phyloP scores from a whole-genome alignment of 2,888 invertebrate species.

The Tetragonisca angustula region DNA sequence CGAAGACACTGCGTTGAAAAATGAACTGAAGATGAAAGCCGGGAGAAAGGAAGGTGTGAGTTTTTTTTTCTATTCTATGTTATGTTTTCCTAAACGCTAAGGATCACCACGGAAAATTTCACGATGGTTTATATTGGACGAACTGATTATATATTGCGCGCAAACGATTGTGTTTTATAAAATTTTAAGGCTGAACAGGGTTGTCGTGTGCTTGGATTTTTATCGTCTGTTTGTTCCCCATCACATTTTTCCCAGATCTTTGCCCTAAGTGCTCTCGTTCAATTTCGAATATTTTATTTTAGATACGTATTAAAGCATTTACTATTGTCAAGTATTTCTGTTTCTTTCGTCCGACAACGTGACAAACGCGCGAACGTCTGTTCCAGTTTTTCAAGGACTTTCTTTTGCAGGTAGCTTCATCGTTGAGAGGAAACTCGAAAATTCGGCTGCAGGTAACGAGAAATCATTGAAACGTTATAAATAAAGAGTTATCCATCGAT shows the following conservation, averaged over 20 bases:
- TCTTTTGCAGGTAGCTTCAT: slow-evolving; percentile 1
- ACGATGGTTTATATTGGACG: slow-evolving; percentile 27
- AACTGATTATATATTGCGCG: slow-evolving; percentile 45
- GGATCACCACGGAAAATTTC: not conserved
- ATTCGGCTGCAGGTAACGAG: not conserved
- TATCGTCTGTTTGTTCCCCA: slow-evolving; percentile 34
- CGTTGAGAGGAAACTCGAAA: not conserved
- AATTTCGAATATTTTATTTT: slow-evolving; percentile 37
- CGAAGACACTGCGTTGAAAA: not conserved
- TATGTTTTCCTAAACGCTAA: slow-evolving; percentile 11
- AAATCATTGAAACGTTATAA: not conserved
- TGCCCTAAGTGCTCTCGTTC: slow-evolving; percentile 14
- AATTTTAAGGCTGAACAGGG: slow-evolving; percentile 48
- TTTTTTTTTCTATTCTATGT: not conserved
- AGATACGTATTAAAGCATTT: slow-evolving; percentile 48
- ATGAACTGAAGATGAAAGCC: not conserved
- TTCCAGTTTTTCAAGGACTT: not conserved
- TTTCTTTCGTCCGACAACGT: not conserved
- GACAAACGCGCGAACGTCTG: not conserved
- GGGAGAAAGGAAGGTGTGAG: not conserved
- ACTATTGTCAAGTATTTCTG: slow-evolving; percentile 21
- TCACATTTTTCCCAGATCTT: slow-evolving; percentile 27
- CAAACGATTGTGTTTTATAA: slow-evolving; percentile 51
- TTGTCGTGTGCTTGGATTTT: slow-evolving; percentile 46
- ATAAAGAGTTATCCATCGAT: too few relatives aligned